Conservation (phyloP, 2,797 vertebrate species). For the Clarias fuscus region DNA sequence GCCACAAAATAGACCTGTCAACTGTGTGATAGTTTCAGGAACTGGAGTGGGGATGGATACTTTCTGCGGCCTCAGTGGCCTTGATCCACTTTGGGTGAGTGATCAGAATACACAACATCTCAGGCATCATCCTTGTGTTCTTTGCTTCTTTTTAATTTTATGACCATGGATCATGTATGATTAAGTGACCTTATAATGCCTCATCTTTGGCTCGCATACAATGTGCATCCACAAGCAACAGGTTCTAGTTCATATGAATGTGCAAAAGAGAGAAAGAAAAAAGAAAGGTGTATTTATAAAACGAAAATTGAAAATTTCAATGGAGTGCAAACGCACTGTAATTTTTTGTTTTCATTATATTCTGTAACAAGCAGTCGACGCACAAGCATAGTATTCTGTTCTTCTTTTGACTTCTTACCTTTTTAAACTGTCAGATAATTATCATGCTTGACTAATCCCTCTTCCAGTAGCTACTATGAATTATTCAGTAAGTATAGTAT, state of each 20-base stretch:
- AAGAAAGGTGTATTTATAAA: neutral
- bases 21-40: slow-evolving; percentile 63
- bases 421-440: neutral
- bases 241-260: neutral
- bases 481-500: neutral
- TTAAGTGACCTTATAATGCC: neutral
- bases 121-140: slow-evolving; percentile 1
- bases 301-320: neutral
- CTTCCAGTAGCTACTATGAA: neutral
- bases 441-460: neutral
- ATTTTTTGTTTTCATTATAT: neutral
- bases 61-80: slow-evolving; percentile 81
- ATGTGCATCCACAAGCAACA: slow-evolving; percentile 10
- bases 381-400: neutral
- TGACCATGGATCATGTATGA: neutral
- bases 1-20: slow-evolving; percentile 37
- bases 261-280: neutral
- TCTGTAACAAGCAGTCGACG: neutral
- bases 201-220: neutral
- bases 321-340: neutral
- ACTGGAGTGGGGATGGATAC: slow-evolving; percentile 77
- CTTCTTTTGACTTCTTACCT: neutral
- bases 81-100: slow-evolving; percentile 77
- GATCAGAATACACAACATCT: neutral
- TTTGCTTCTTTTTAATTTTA: neutral